Conservation (phyloP, 2,888 invertebrate species). For the Polyploca ridens region DNA sequence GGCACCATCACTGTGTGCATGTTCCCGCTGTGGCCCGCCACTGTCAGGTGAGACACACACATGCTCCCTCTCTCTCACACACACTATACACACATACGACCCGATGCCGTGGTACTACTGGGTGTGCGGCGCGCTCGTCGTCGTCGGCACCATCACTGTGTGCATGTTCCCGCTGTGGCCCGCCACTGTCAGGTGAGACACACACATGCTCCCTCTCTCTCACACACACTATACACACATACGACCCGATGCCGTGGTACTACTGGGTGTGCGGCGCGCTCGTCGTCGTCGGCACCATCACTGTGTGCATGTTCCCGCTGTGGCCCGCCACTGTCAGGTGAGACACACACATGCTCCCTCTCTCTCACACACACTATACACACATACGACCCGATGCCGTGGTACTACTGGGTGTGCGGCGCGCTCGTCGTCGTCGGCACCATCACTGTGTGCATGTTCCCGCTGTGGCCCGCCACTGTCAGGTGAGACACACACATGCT, state of each 20-base stretch:
- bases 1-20: slow-evolving; percentile 98
- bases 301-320: slow-evolving; percentile 98
- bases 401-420: slow-evolving; percentile 98
- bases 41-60: slow-evolving; percentile 86
- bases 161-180: slow-evolving; percentile 99
- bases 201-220: neutral
- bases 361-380: no score
- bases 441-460: slow-evolving; percentile 98
- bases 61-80: neutral
- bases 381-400: slow-evolving; percentile 97
- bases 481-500: slow-evolving; percentile 74
- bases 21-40: slow-evolving; percentile 99
- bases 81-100: slow-evolving; percentile 89
- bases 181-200: slow-evolving; percentile 89
- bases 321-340: slow-evolving; percentile 97
- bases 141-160: slow-evolving; percentile 96
- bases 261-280: slow-evolving; percentile 97
- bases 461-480: slow-evolving; percentile 98
- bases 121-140: slow-evolving; percentile 94
- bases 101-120: slow-evolving; percentile 97
- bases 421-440: slow-evolving; percentile 94
- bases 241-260: slow-evolving; percentile 97
- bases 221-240: slow-evolving; percentile 63
- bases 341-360: slow-evolving; percentile 18
- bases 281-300: slow-evolving; percentile 96